Percentiles rank a stretch among this genome's conserved stretches.
phyloP scores from a whole-genome alignment of 2,113 vertebrate species.

The Alexandromys fortis region DNA sequence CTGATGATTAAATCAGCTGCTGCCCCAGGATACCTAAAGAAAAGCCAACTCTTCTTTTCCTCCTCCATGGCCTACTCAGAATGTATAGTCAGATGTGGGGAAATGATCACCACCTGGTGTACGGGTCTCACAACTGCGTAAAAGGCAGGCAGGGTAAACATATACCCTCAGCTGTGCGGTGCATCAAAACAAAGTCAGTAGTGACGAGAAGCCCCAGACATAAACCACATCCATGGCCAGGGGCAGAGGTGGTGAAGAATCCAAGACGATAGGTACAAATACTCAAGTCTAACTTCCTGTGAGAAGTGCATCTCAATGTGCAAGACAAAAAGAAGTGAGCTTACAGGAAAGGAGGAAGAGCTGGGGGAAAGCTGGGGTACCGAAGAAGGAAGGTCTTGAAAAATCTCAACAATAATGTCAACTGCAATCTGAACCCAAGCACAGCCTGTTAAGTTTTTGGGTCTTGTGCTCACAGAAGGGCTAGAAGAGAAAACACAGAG shows the following conservation, averaged over 20 bases:
- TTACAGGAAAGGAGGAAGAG: not conserved
- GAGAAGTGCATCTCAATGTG: not conserved
- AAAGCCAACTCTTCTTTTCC: not conserved
- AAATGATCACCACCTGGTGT: conserved; percentile 70
- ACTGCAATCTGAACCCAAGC: not conserved
- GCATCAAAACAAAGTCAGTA: not conserved
- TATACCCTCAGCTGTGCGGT: not conserved
- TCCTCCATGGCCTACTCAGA: not conserved
- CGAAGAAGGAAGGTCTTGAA: not conserved
- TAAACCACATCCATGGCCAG: not conserved
- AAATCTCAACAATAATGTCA: not conserved
- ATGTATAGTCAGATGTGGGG: not conserved
- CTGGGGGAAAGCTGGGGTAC: not conserved
- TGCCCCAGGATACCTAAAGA: not conserved
- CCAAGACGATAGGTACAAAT: no score
- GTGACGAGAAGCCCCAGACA: not conserved
- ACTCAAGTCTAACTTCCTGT: not conserved
- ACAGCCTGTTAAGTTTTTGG: not conserved
- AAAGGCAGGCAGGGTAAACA: not conserved
- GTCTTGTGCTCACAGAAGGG: not conserved
- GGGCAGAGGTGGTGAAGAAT: not conserved
- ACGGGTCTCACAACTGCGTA: conserved; percentile 49
- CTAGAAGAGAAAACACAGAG: not conserved
- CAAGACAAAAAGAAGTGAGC: not conserved
- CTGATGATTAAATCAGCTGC: not conserved